Conservation (phyloP, 2,797 vertebrate species). For the Karalla daura region DNA sequence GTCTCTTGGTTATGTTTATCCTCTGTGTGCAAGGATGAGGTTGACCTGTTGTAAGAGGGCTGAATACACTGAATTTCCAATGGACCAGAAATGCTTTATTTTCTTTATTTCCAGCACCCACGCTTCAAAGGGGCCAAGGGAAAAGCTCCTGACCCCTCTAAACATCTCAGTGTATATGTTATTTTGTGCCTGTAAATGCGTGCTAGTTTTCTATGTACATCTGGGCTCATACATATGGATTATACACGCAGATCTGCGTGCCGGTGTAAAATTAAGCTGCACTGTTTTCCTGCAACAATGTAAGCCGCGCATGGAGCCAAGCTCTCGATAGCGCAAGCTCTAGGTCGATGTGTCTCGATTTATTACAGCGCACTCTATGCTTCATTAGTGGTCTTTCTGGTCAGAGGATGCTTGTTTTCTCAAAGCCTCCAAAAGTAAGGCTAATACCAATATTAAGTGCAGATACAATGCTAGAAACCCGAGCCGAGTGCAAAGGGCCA, state of each 20-base stretch:
- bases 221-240: not conserved
- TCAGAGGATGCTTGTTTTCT: constrained; percentile 39
- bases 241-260: not conserved
- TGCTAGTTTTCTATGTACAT: not conserved
- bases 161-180: not conserved
- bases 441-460: constrained; percentile 26
- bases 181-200: not conserved
- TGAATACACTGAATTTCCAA: not conserved
- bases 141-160: not conserved
- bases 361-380: constrained; percentile 44
- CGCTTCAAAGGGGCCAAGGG: not conserved
- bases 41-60: not conserved
- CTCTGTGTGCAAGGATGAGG: not conserved
- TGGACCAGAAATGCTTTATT: not conserved
- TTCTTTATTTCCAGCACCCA: not conserved
- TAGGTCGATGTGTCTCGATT: constrained; percentile 59
- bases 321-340: constrained; percentile 35
- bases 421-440: constrained; percentile 16
- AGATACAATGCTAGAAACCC: constrained; percentile 21
- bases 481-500: constrained; percentile 6
- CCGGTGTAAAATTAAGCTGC: constrained; percentile 24
- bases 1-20: not conserved
- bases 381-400: constrained; percentile 55
- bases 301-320: constrained; percentile 12
- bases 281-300: constrained; percentile 7